These are phyloP conservation scores for Melanotaenia duboulayi DNA, from an alignment of 2,113 vertebrate species.

Conservation along the genomic window DNA sequence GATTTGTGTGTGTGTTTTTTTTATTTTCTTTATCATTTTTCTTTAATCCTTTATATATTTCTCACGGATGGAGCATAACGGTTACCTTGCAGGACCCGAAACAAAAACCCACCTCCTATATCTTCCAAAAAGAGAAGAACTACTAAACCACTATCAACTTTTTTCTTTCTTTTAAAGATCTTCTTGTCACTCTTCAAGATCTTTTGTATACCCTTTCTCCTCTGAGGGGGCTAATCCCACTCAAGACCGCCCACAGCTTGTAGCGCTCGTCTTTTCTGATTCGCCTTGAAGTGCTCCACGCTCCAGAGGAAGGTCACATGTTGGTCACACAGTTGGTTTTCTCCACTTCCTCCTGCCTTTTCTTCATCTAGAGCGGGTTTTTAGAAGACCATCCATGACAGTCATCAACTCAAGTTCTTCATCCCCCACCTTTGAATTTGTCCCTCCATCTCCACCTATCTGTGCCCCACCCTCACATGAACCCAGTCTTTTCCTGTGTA, in stretches of 20 bases:
- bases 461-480: constrained; percentile 21
- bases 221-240: constrained; percentile 68
- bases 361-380: constrained; percentile 23
- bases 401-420: background rate
- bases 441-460: background rate
- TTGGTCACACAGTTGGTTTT: constrained; percentile 69
- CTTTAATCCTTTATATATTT: background rate
- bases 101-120: background rate
- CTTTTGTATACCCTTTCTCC: constrained; percentile 70
- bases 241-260: constrained; percentile 59
- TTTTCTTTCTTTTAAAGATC: constrained; percentile 23
- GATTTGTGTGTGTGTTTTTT: background rate
- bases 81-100: background rate
- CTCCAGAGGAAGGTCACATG: constrained; percentile 78
- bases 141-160: constrained; percentile 36
- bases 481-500: constrained; percentile 20
- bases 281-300: constrained; percentile 61
- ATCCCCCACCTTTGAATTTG: constrained; percentile 3
- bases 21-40: background rate
- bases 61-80: background rate
- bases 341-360: background rate
- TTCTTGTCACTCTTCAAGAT: constrained; percentile 47
- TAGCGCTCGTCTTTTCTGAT: constrained; percentile 57
- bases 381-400: background rate
- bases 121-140: constrained; percentile 16